phyloP scores from a whole-genome alignment of 2,888 invertebrate genomes.

The Bombyx huttoni region DNA sequence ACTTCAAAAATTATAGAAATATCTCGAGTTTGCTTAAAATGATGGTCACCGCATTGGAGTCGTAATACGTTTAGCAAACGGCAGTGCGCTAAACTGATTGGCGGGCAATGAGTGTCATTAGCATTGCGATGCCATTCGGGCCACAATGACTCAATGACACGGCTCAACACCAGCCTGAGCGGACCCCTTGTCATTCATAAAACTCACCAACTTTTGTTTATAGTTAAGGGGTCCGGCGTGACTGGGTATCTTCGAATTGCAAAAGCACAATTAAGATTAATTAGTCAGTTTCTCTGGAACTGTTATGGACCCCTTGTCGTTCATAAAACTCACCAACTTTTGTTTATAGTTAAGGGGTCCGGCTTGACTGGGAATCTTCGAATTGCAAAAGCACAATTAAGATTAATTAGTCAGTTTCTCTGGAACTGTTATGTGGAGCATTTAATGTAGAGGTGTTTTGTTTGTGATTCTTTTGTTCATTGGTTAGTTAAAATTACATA shows the following conservation, averaged over 20 bases:
- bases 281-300: conserved; percentile 25
- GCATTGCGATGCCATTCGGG: conserved; percentile 42
- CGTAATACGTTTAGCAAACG: conserved; percentile 43
- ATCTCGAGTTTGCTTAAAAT: too few species aligned
- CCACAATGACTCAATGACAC: conserved; percentile 39
- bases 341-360: conserved; percentile 10
- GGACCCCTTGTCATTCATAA: conserved; percentile 16
- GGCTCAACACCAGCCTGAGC: conserved; percentile 12
- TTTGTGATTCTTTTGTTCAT: conserved; percentile 7
- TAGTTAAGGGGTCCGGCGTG: conserved; percentile 11
- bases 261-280: conserved; percentile 41
- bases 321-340: conserved; percentile 8
- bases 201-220: conserved; percentile 4
- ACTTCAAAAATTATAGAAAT: too few species aligned
- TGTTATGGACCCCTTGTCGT: conserved; percentile 9
- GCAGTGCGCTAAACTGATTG: conserved; percentile 50
- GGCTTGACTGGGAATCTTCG: conserved; percentile 11
- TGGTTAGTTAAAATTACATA: not conserved
- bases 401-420: conserved; percentile 32
- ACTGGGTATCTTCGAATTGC: conserved; percentile 15
- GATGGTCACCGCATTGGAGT: conserved; percentile 2
- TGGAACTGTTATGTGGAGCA: conserved; percentile 12
- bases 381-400: conserved; percentile 34
- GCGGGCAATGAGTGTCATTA: conserved; percentile 55
- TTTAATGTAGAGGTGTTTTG: conserved; percentile 8